phyloP scores from a whole-genome alignment of 2,888 invertebrate genomes.

The Himalopsyche japonica region DNA sequence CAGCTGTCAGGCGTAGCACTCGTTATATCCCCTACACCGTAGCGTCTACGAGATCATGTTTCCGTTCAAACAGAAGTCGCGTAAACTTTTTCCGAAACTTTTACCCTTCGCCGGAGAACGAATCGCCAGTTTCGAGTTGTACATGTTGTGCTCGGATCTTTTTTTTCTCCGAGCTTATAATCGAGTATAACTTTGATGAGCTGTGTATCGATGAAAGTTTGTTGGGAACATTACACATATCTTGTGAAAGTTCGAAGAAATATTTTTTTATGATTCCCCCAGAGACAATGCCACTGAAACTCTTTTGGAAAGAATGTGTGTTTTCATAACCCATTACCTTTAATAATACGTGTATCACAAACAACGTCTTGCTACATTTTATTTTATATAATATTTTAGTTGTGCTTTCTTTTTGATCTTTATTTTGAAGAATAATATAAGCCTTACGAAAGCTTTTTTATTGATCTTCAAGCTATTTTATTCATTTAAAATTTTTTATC shows the following conservation, averaged over 20 bases:
- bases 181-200: background rate
- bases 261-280: background rate
- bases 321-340: background rate
- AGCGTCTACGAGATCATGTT: background rate
- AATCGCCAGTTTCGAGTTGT: background rate
- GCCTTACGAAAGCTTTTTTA: too few species aligned
- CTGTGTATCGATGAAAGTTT: background rate
- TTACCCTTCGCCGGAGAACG: background rate
- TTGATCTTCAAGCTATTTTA: too few species aligned
- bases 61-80: background rate
- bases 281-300: background rate
- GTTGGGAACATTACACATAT: background rate
- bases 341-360: background rate
- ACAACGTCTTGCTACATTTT: too few species aligned
- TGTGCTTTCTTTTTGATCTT: too few species aligned
- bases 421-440: too few species aligned
- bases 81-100: background rate
- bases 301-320: background rate
- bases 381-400: too few species aligned
- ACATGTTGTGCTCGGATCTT: background rate
- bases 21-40: background rate
- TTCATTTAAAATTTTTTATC: too few species aligned
- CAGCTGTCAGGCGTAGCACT: background rate
- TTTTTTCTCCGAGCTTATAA: background rate
- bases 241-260: background rate